Evolutionary conservation across 1,140 invertebrate genomes (phyloP).

Genomic region (Eurosta solidaginis): DNA sequence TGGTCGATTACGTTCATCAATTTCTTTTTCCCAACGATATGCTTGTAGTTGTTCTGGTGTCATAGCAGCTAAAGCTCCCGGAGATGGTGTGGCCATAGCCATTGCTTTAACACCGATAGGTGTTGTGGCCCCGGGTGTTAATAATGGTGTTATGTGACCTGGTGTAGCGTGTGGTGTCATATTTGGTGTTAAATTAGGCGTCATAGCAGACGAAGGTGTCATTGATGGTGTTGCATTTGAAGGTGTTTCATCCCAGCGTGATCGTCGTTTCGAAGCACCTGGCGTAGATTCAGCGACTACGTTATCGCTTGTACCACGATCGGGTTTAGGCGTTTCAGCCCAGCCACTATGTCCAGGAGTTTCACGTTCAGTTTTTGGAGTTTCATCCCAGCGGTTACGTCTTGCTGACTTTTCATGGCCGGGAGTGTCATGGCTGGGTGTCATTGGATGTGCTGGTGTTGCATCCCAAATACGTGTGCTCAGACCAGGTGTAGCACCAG

Average conservation of each 20-base stretch:
- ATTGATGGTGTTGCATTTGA: slow-evolving; percentile 69
- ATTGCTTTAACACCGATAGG: slow-evolving; percentile 96
- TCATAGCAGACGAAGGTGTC: slow-evolving; percentile 71
- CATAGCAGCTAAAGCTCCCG: slow-evolving; percentile 94
- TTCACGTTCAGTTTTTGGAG: slow-evolving; percentile 95
- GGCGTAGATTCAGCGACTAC: slow-evolving; percentile 92
- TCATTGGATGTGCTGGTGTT: slow-evolving; percentile 87
- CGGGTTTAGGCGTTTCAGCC: slow-evolving; percentile 96
- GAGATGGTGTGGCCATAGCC: slow-evolving; percentile 96
- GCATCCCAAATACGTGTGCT: slow-evolving; percentile 93
- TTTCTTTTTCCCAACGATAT: slow-evolving; percentile 98
- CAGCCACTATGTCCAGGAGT: slow-evolving; percentile 96
- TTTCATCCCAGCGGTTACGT: slow-evolving; percentile 99
- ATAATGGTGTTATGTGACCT: slow-evolving; percentile 62
- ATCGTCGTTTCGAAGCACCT: slow-evolving; percentile 87
- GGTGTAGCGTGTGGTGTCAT: slow-evolving; percentile 71
- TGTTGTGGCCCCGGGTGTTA: slow-evolving; percentile 77
- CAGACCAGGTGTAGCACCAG: slow-evolving; percentile 87
- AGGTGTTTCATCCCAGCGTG: slow-evolving; percentile 98
- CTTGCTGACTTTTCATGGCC: slow-evolving; percentile 82
- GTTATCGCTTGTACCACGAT: slow-evolving; percentile 77
- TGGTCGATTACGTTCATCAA: slow-evolving; percentile 96
- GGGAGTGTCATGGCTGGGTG: slow-evolving; percentile 87
- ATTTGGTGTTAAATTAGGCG: slow-evolving; percentile 73
- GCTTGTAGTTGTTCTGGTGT: slow-evolving; percentile 98